Conservation (phyloP, 2,797 vertebrate species). For the Todus mexicanus region DNA sequence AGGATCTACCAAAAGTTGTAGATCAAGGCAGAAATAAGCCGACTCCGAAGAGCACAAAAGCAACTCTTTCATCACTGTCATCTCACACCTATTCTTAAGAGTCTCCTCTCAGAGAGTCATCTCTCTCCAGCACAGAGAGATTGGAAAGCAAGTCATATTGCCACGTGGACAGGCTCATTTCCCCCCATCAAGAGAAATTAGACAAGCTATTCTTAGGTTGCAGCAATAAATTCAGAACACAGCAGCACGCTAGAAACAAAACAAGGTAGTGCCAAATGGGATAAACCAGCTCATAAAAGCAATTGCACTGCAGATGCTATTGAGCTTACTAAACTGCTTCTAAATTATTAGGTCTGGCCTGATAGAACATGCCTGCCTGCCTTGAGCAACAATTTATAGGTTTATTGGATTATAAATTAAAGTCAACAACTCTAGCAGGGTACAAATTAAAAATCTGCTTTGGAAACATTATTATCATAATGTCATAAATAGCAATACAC, state of each 20-base stretch:
- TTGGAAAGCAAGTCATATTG: neutral
- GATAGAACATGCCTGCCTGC: neutral
- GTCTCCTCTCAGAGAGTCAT: neutral
- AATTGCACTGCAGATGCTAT: neutral
- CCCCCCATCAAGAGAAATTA: neutral
- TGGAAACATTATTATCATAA: neutral
- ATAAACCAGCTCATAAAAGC: neutral
- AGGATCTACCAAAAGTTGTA: neutral
- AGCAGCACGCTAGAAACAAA: neutral
- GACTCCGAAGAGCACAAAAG: neutral
- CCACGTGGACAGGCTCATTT: neutral
- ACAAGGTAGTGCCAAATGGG: neutral
- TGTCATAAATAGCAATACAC: neutral
- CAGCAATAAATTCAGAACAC: neutral
- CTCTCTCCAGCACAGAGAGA: neutral
- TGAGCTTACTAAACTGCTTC: neutral
- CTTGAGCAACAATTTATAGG: neutral
- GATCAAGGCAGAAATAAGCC: neutral
- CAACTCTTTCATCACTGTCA: neutral
- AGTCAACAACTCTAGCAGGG: neutral
- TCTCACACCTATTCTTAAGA: neutral
- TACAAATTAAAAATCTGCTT: neutral
- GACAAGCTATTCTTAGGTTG: neutral
- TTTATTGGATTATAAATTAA: constrained; percentile 11
- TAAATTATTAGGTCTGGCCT: constrained; percentile 4